These are phyloP conservation scores for Crotalus helleri DNA, from an alignment of 2,113 vertebrate genomes.

Conservation along the genomic window DNA sequence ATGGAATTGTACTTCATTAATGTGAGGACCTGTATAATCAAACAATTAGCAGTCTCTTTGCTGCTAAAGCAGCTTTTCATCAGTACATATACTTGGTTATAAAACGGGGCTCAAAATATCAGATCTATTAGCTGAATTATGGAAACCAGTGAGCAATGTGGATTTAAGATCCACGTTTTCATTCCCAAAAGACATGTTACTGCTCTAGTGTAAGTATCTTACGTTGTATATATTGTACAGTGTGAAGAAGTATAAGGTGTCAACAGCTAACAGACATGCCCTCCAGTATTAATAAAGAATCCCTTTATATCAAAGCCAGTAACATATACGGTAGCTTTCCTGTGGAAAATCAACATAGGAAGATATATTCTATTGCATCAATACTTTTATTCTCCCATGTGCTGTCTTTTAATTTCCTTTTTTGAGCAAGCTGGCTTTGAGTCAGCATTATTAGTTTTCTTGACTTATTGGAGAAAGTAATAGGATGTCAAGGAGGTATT, in stretches of 20 bases:
- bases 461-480: background rate
- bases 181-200: constrained; percentile 23
- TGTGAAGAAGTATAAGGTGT: background rate
- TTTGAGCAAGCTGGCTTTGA: background rate
- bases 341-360: constrained; percentile 1
- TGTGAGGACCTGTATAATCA: constrained; percentile 99
- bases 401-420: background rate
- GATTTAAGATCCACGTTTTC: constrained; percentile 32
- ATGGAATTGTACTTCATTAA: constrained; percentile 99
- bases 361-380: background rate
- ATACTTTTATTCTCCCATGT: background rate
- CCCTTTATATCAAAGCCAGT: background rate
- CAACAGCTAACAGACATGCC: constrained; percentile 30
- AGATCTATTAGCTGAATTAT: constrained; percentile 66
- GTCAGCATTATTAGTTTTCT: background rate
- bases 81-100: constrained; percentile 82
- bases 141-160: constrained; percentile 45
- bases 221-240: constrained; percentile 6
- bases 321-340: background rate
- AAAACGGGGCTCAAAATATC: constrained; percentile 76
- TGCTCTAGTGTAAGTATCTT: background rate
- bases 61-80: constrained; percentile 89
- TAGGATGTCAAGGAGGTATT: background rate
- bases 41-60: constrained; percentile 95
- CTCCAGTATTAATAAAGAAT: constrained; percentile 23